A percentile compares a stretch with the other conserved stretches of the same genome.
Conservation (phyloP, 2,797 vertebrate genomes). For the Perodicticus potto region DNA sequence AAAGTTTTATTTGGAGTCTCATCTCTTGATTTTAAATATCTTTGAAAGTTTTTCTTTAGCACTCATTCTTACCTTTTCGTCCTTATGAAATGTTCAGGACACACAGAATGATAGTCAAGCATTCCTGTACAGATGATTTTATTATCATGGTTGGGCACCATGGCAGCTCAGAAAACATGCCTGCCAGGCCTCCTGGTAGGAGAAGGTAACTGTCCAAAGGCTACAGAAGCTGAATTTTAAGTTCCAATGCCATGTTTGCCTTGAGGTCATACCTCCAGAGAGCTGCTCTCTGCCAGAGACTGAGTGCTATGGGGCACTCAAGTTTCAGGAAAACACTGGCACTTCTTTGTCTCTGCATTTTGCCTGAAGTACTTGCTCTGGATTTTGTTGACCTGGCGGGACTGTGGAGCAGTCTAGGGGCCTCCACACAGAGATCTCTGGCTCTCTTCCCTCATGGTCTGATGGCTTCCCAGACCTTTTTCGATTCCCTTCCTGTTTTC, state of each 20-base stretch:
- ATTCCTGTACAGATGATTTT: not conserved
- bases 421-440: not conserved
- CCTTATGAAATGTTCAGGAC: not conserved
- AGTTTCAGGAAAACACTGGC: not conserved
- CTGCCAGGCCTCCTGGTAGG: not conserved
- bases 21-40: not conserved
- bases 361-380: not conserved
- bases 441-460: not conserved
- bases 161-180: not conserved
- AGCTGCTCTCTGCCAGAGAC: not conserved
- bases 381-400: not conserved
- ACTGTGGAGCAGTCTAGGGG: not conserved
- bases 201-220: not conserved
- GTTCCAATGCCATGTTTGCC: not conserved
- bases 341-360: not conserved
- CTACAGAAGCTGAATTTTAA: not conserved
- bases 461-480: not conserved
- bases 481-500: not conserved
- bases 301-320: not conserved
- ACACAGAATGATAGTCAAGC: not conserved
- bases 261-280: not conserved
- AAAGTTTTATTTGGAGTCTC: not conserved
- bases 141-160: not conserved
- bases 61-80: not conserved
- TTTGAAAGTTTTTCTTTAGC: not conserved